Percentiles rank a stretch among this genome's conserved stretches.
Conservation (phyloP, 30 jellyfish, hydroid and myxozoan genomes). For the Hydractinia echinata region DNA sequence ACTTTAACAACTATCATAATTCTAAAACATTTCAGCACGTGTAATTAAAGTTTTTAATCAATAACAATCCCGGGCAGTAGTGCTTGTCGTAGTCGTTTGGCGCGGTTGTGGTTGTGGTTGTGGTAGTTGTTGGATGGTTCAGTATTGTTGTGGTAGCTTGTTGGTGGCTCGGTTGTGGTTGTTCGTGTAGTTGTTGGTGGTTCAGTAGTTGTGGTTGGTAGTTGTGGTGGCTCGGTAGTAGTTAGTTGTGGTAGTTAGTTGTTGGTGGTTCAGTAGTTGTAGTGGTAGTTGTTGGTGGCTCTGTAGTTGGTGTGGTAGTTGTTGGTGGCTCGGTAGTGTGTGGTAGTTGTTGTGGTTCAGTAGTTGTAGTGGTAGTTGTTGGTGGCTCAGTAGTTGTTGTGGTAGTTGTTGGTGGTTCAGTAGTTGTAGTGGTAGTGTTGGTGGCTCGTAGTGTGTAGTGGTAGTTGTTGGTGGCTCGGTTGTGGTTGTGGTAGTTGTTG, state of each 20-base stretch:
- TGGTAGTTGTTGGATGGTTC: background rate
- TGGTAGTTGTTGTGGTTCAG: slow-evolving; percentile 12
- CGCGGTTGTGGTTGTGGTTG: background rate
- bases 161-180: background rate
- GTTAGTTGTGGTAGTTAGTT: background rate
- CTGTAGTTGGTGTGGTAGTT: background rate
- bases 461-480: background rate
- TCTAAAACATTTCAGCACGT: too few relatives aligned
- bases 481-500: too few relatives aligned
- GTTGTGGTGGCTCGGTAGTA: background rate
- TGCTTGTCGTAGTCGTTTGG: background rate
- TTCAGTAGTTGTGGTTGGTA: background rate
- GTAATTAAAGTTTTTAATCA: too few relatives aligned
- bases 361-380: background rate
- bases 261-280: background rate
- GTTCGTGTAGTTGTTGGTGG: slow-evolving; percentile 6
- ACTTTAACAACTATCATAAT: too few relatives aligned
- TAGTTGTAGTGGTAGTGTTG: too few relatives aligned
- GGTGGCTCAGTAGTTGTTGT: background rate
- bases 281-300: background rate
- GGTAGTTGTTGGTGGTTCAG: background rate
- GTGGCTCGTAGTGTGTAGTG: too few relatives aligned
- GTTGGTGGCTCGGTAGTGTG: background rate
- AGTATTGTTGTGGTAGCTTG: too few relatives aligned
- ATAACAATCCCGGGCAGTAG: background rate